phyloP scores from a whole-genome alignment of 2,113 vertebrate genomes.

The Grammomys dolichurus region DNA sequence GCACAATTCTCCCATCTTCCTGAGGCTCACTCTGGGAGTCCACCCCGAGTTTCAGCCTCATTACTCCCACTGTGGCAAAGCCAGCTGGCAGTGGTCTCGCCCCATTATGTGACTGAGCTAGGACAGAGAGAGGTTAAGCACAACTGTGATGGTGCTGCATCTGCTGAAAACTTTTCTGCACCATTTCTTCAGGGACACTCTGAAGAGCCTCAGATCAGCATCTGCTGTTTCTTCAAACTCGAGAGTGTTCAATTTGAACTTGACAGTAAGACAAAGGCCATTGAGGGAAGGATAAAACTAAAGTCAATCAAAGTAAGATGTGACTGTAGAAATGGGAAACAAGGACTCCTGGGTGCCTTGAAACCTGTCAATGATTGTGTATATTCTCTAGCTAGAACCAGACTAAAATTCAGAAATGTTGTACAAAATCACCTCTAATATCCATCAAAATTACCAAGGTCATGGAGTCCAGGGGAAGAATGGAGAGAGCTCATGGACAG shows the following conservation, averaged over 20 bases:
- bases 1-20: background rate
- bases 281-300: background rate
- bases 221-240: background rate
- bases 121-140: background rate
- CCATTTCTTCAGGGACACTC: conserved; percentile 37
- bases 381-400: background rate
- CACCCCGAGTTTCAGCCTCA: conserved; percentile 52
- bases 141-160: background rate
- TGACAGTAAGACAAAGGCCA: background rate
- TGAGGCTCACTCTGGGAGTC: background rate
- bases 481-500: no score
- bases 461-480: background rate
- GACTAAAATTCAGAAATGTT: background rate
- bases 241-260: background rate
- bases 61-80: background rate
- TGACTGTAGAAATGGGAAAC: background rate
- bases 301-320: background rate
- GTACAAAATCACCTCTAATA: background rate
- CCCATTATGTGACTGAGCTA: conserved; percentile 48
- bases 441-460: background rate
- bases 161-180: conserved; percentile 33
- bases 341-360: background rate
- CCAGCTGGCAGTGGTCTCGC: background rate
- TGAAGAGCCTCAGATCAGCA: background rate
- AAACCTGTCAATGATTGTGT: background rate